Percentiles rank a stretch among this genome's conserved stretches.
Conservation (phyloP, 2,113 vertebrate genomes). For the Nansenia antarctica region DNA sequence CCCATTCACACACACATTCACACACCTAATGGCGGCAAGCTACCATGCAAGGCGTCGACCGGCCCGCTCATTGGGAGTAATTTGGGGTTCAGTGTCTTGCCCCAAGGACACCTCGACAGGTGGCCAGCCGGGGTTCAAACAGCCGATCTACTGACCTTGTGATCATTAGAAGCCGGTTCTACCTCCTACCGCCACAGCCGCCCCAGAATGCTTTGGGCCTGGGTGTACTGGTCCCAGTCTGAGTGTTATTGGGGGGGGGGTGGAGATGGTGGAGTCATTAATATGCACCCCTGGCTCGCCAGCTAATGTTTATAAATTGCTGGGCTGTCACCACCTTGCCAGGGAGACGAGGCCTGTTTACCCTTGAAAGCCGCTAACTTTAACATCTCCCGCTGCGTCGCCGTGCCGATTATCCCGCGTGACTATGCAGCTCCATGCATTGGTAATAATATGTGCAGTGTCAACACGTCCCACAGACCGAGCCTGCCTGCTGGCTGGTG, state of each 20-base stretch:
- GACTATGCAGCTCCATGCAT: slow-evolving; percentile 79
- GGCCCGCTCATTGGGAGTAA: too few species aligned
- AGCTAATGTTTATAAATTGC: slow-evolving; percentile 54
- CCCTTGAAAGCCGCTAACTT: slow-evolving; percentile 75
- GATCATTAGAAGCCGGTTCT: too few species aligned
- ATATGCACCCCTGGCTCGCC: slow-evolving; percentile 37
- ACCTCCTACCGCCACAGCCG: too few species aligned
- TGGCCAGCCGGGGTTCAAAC: too few species aligned
- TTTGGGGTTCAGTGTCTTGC: too few species aligned
- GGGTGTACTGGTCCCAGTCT: slow-evolving; percentile 1
- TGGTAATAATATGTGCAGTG: slow-evolving; percentile 72
- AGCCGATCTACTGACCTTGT: too few species aligned
- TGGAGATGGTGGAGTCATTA: slow-evolving; percentile 34
- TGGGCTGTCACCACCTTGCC: slow-evolving; percentile 48
- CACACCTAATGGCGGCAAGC: too few species aligned
- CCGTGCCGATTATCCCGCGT: slow-evolving; percentile 74
- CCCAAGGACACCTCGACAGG: too few species aligned
- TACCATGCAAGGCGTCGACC: too few species aligned
- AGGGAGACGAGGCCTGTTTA: slow-evolving; percentile 68
- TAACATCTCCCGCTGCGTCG: slow-evolving; percentile 64
- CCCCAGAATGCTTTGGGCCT: background rate
- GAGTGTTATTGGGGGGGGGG: too few species aligned
- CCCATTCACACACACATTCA: too few species aligned
- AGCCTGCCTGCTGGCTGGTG: slow-evolving; percentile 54
- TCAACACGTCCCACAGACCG: slow-evolving; percentile 71